Percentiles rank a stretch among this genome's conserved stretches.
Evolutionary conservation across 2,888 invertebrate genomes (phyloP).

Genomic region (Stenichneumon culpator): DNA sequence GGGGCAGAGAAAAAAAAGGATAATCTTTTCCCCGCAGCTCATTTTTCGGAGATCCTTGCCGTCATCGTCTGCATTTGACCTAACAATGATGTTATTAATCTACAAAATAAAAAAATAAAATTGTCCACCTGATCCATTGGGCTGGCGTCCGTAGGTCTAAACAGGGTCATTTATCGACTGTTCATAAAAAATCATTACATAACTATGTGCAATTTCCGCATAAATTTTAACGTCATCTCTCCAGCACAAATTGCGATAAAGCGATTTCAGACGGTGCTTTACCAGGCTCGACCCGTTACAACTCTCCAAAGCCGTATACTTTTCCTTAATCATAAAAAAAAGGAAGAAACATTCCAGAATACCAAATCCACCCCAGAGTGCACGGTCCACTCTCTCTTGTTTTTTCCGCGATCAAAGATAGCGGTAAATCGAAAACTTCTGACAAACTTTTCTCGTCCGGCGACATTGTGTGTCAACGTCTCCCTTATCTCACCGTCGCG

Average conservation of each 20-base stretch:
- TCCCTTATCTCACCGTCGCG: slow-evolving; percentile 47
- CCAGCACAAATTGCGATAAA: too few relatives aligned
- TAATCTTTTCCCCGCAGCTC: slow-evolving; percentile 6
- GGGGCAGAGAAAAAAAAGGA: background rate
- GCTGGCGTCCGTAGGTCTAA: slow-evolving; percentile 23
- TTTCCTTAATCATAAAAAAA: background rate
- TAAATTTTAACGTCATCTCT: background rate
- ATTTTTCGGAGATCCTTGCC: slow-evolving; percentile 1
- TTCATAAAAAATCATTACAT: slow-evolving; percentile 15
- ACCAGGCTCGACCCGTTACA: too few relatives aligned
- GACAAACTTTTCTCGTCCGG: slow-evolving; percentile 1
- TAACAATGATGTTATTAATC: slow-evolving; percentile 28
- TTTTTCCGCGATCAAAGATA: slow-evolving; percentile 21
- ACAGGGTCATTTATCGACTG: slow-evolving; percentile 42
- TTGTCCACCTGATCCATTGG: background rate
- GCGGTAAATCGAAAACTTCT: background rate
- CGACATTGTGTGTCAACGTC: slow-evolving; percentile 15
- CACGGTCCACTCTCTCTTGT: background rate
- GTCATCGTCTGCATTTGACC: slow-evolving; percentile 27
- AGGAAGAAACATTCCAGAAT: too few relatives aligned
- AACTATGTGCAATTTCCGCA: background rate
- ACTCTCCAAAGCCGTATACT: too few relatives aligned
- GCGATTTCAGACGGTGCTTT: too few relatives aligned
- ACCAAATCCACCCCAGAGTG: background rate
- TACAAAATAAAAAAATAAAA: background rate